These are phyloP conservation scores for Leptocoma aspasia DNA, from an alignment of 2,113 vertebrate genomes.

Conservation along the genomic window DNA sequence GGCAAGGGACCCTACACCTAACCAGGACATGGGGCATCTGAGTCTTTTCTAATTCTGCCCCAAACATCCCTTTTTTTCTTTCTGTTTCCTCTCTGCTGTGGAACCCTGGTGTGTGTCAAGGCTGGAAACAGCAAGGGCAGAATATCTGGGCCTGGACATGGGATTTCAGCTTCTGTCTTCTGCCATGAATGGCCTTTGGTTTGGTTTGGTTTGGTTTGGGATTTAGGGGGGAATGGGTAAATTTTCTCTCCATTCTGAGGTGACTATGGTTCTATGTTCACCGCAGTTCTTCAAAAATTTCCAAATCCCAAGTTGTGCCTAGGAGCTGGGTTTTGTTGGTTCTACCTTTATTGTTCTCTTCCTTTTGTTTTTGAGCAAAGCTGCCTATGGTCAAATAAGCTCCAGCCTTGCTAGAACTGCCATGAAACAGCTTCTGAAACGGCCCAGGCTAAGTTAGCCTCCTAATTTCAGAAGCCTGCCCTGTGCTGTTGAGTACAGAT, in stretches of 20 bases:
- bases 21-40: accelerated
- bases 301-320: background rate
- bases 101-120: background rate
- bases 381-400: background rate
- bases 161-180: background rate
- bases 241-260: background rate
- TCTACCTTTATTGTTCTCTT: background rate
- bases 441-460: background rate
- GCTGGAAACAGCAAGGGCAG: background rate
- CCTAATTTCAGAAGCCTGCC: background rate
- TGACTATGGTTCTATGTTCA: background rate
- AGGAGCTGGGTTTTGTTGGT: background rate
- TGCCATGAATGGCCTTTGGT: background rate
- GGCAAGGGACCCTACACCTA: background rate
- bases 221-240: background rate
- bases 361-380: background rate
- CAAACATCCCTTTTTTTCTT: background rate
- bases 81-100: background rate
- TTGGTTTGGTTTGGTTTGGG: background rate
- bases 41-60: background rate
- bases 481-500: background rate
- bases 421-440: conserved; percentile 27
- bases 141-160: background rate
- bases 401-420: background rate
- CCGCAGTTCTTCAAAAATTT: background rate